phyloP scores from a whole-genome alignment of 2,797 vertebrate species.

The Schizothorax lantsangensis region DNA sequence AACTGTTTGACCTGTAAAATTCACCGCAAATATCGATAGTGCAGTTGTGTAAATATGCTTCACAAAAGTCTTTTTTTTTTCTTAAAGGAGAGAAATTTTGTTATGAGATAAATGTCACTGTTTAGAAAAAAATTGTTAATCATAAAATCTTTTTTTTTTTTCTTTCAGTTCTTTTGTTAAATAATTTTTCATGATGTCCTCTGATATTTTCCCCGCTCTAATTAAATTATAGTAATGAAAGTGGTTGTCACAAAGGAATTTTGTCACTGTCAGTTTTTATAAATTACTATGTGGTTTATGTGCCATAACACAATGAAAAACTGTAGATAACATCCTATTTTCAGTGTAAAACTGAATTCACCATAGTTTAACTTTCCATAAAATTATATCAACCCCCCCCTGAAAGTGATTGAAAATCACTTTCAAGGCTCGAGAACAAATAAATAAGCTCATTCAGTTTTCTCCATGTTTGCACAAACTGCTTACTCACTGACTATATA shows the following conservation, averaged over 20 bases:
- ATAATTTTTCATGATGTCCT: background rate
- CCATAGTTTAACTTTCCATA: background rate
- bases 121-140: background rate
- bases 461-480: background rate
- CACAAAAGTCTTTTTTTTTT: background rate
- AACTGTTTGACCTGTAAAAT: slow-evolving; percentile 46
- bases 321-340: background rate
- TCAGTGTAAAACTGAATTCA: slow-evolving; percentile 2
- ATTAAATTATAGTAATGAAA: slow-evolving; percentile 29
- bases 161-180: background rate
- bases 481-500: background rate
- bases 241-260: slow-evolving; percentile 24
- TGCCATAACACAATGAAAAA: slow-evolving; percentile 24
- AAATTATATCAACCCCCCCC: no score
- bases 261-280: slow-evolving; percentile 3
- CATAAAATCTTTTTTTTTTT: slow-evolving; percentile 4
- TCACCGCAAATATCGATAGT: background rate
- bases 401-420: no score
- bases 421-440: no score
- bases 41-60: slow-evolving; percentile 28
- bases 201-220: background rate
- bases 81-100: background rate
- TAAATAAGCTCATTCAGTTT: background rate
- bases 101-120: background rate
- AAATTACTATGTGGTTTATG: slow-evolving; percentile 21